A percentile compares a stretch with the other conserved stretches of the same genome.
These are phyloP conservation scores for Anagyrus pseudococci DNA, from an alignment of 2,888 invertebrate species.

Conservation along the genomic window DNA sequence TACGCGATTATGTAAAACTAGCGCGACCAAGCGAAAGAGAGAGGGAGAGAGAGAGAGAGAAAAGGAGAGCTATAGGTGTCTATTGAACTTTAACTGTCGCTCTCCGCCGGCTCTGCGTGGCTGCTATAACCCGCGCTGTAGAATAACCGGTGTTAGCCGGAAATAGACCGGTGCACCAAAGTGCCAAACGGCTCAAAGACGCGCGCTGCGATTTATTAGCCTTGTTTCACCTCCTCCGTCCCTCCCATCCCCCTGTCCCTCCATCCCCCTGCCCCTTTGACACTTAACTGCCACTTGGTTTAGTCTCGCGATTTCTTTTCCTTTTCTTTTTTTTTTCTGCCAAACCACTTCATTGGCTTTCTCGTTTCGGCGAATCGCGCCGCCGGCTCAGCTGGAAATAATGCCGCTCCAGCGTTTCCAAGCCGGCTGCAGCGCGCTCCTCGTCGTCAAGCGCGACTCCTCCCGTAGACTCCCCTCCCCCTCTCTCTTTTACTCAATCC, in stretches of 20 bases:
- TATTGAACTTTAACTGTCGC: conserved; percentile 27
- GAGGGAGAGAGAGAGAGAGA: conserved; percentile 1
- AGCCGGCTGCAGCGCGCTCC: too few species aligned
- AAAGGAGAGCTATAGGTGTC: background rate
- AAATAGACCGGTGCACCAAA: conserved; percentile 24
- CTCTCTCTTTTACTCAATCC: too few species aligned
- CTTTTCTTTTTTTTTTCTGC: background rate
- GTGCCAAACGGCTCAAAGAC: conserved; percentile 8
- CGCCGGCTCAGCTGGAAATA: too few species aligned
- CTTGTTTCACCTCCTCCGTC: conserved; percentile 2
- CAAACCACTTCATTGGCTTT: background rate
- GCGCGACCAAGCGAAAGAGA: too few species aligned
- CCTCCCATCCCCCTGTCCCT: background rate
- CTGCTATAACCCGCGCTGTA: background rate
- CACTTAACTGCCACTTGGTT: background rate
- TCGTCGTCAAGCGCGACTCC: too few species aligned
- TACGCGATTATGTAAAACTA: conserved; percentile 29
- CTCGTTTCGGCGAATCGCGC: background rate
- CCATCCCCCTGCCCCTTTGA: background rate
- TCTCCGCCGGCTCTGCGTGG: too few species aligned
- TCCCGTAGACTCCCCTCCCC: too few species aligned
- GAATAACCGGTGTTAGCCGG: conserved; percentile 32
- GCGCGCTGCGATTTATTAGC: conserved; percentile 2
- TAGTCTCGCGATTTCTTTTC: background rate
- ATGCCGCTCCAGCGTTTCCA: too few species aligned